phyloP scores from a whole-genome alignment of 2,113 vertebrate species.

The Lophotis ruficrista region DNA sequence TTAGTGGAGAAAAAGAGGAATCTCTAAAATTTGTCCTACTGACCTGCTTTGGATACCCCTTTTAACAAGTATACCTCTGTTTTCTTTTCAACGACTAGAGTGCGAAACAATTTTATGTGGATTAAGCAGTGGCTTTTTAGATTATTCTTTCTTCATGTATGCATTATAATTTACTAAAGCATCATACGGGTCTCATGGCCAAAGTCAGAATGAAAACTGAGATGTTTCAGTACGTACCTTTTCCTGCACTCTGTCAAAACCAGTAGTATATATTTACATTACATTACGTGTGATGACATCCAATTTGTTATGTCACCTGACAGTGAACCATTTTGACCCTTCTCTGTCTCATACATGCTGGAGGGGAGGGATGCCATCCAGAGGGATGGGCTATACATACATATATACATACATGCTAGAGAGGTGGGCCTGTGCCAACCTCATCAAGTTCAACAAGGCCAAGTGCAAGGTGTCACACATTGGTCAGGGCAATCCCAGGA shows the following conservation, averaged over 20 bases:
- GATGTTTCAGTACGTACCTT: fast-evolving
- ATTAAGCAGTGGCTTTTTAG: background rate
- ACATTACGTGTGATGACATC: background rate
- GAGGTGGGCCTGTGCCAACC: too few species aligned
- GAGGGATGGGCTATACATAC: too few species aligned
- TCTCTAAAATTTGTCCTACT: background rate
- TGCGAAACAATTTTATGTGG: background rate
- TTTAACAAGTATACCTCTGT: background rate
- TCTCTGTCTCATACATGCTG: background rate
- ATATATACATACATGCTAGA: too few species aligned
- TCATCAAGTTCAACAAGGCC: too few species aligned
- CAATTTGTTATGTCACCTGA: background rate
- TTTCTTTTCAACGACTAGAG: background rate
- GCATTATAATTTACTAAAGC: background rate
- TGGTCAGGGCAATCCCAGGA: too few species aligned
- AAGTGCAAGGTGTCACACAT: too few species aligned
- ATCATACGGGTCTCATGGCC: background rate
- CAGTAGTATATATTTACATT: background rate
- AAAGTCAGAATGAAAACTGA: background rate
- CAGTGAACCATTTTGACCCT: background rate
- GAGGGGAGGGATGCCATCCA: too few species aligned
- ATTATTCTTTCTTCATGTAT: background rate
- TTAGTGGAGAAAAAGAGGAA: background rate
- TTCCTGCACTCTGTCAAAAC: background rate
- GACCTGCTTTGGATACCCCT: background rate